Evolutionary conservation across 2,888 invertebrate genomes (phyloP).

Genomic region (Drosophila paracracens): DNA sequence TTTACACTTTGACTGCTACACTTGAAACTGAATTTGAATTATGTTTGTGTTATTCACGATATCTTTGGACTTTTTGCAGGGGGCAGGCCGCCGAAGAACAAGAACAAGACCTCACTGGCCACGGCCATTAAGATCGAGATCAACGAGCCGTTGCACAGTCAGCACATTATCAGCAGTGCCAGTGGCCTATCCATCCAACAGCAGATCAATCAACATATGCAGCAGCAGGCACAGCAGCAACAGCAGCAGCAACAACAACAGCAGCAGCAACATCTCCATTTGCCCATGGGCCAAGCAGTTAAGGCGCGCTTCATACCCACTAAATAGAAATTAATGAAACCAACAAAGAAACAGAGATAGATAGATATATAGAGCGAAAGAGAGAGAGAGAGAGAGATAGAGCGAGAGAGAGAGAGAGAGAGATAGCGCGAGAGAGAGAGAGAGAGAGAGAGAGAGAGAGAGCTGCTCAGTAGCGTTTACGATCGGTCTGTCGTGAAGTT

Average conservation of each 20-base stretch:
- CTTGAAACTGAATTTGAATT: background rate
- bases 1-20: background rate
- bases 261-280: slow-evolving; percentile 75
- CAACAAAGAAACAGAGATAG: slow-evolving; percentile 5
- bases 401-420: background rate
- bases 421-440: background rate
- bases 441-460: background rate
- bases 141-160: slow-evolving; percentile 82
- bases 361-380: slow-evolving; percentile 6
- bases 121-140: slow-evolving; percentile 83
- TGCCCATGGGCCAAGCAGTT: slow-evolving; percentile 80
- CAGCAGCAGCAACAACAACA: slow-evolving; percentile 73
- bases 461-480: slow-evolving; percentile 33
- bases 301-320: slow-evolving; percentile 84
- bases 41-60: background rate
- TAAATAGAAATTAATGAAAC: slow-evolving; percentile 68
- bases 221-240: slow-evolving; percentile 69
- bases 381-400: slow-evolving; percentile 6
- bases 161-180: slow-evolving; percentile 82
- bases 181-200: slow-evolving; percentile 83
- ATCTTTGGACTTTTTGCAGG: slow-evolving; percentile 58
- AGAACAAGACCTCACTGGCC: slow-evolving; percentile 78
- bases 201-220: slow-evolving; percentile 83
- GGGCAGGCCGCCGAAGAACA: slow-evolving; percentile 84
- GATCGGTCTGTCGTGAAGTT: slow-evolving; percentile 38